These are phyloP conservation scores for Babylonia areolata DNA, from an alignment of 1,140 invertebrate species.

Conservation along the genomic window DNA sequence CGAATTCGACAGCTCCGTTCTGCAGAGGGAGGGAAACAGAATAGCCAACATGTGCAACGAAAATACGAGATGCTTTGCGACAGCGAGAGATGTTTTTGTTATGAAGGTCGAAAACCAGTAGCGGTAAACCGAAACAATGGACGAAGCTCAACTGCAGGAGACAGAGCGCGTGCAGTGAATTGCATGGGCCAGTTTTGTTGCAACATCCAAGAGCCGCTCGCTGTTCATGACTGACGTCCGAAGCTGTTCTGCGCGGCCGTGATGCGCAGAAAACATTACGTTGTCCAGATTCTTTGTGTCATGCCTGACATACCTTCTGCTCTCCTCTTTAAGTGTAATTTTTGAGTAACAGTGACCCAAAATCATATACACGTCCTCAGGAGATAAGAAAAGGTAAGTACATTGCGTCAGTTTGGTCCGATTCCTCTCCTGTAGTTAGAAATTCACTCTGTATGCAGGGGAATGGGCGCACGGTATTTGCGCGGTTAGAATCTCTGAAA, in stretches of 20 bases:
- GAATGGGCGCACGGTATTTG: slow-evolving; percentile 84
- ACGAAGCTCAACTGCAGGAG: not conserved
- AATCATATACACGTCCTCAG: slow-evolving; percentile 44
- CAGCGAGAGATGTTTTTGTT: not conserved
- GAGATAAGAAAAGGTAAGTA: slow-evolving; percentile 52
- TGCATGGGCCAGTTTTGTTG: slow-evolving; percentile 26
- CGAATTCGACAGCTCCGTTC: too few relatives aligned
- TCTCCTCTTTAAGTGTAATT: slow-evolving; percentile 77
- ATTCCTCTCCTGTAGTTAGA: slow-evolving; percentile 80
- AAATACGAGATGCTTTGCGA: not conserved
- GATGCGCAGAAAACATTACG: slow-evolving; percentile 89
- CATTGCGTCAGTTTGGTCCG: slow-evolving; percentile 59
- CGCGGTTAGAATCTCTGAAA: slow-evolving; percentile 82
- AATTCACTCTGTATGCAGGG: slow-evolving; percentile 80
- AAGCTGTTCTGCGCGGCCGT: slow-evolving; percentile 83
- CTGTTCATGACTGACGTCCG: slow-evolving; percentile 42
- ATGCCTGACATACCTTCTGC: slow-evolving; percentile 95
- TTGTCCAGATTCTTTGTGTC: slow-evolving; percentile 96
- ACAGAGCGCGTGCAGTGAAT: not conserved
- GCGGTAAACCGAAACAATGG: not conserved
- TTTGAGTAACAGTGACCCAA: slow-evolving; percentile 43
- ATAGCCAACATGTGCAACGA: slow-evolving; percentile 32
- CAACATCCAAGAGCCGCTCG: not conserved
- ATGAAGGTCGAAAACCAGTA: not conserved
- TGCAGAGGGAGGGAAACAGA: slow-evolving; percentile 42